Conservation (phyloP, 1,140 invertebrate species). For the Agraylea sexmaculata region DNA sequence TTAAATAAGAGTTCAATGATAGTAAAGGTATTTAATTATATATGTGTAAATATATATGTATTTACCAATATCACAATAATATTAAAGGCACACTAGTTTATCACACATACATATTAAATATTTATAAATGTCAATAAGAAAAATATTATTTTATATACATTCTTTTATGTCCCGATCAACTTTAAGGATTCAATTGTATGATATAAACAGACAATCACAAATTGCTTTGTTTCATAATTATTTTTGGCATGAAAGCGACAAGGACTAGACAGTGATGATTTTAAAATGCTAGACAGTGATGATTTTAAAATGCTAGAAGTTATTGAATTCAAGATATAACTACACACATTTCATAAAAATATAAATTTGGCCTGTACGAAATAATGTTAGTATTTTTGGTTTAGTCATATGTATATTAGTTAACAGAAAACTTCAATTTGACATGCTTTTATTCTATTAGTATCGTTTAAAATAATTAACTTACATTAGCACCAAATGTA, state of each 20-base stretch:
- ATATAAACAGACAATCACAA: not conserved
- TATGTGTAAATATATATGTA: not conserved
- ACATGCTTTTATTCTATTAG: too few species aligned
- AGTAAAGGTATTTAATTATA: not conserved
- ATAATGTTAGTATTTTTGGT: too few species aligned
- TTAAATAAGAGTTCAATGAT: slow-evolving; percentile 1
- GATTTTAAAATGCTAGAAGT: too few species aligned
- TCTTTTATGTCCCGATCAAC: not conserved
- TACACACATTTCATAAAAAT: too few species aligned
- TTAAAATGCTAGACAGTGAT: too few species aligned
- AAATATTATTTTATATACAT: not conserved
- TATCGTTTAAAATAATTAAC: too few species aligned
- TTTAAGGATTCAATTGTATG: not conserved
- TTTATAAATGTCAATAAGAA: not conserved
- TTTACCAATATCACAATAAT: not conserved
- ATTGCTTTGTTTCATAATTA: not conserved
- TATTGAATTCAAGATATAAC: too few species aligned
- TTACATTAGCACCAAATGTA: too few species aligned
- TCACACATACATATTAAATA: slow-evolving; percentile 1
- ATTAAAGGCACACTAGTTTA: not conserved
- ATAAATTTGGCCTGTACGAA: too few species aligned
- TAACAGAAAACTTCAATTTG: too few species aligned
- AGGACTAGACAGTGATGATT: too few species aligned
- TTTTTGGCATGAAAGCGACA: not conserved
- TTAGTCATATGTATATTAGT: too few species aligned